Evolutionary conservation across 2,888 invertebrate species (phyloP).

Genomic region (Aspidiotus rigidus): DNA sequence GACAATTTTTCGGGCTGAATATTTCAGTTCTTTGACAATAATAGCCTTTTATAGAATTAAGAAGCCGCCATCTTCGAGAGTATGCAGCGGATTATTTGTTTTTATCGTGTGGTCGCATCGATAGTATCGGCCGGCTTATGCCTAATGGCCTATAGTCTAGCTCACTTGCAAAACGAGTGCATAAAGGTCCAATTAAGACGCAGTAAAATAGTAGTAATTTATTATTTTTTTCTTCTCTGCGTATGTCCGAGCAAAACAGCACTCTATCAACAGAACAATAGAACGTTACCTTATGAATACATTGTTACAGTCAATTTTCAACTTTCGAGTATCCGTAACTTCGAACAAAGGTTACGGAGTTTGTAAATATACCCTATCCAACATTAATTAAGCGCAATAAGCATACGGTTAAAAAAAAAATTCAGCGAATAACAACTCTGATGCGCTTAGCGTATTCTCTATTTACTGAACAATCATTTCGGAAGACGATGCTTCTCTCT

Average conservation of each 20-base stretch:
- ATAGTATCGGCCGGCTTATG: too few species aligned
- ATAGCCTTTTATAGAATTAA: too few species aligned
- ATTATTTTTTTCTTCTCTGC: neutral
- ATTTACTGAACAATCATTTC: neutral
- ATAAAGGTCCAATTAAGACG: slow-evolving; percentile 4
- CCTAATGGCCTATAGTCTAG: too few species aligned
- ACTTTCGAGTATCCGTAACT: neutral
- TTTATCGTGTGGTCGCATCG: too few species aligned
- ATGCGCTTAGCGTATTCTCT: neutral
- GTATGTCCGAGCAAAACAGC: neutral
- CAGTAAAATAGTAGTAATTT: slow-evolving; percentile 1
- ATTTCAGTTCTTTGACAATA: too few species aligned
- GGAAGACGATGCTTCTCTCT: neutral
- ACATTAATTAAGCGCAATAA: slow-evolving; percentile 2
- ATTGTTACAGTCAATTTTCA: neutral
- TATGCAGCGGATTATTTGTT: too few species aligned
- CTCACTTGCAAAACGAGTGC: neutral
- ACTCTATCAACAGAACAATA: neutral
- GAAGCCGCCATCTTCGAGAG: too few species aligned
- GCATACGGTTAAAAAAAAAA: neutral
- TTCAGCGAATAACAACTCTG: neutral
- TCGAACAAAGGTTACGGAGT: neutral
- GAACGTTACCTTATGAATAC: neutral
- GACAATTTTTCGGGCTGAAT: too few species aligned
- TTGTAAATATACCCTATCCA: neutral